Percentiles rank a stretch among this genome's conserved stretches.
These are phyloP conservation scores for Tetanocera ferruginea DNA, from an alignment of 2,888 invertebrate species.

Conservation along the genomic window DNA sequence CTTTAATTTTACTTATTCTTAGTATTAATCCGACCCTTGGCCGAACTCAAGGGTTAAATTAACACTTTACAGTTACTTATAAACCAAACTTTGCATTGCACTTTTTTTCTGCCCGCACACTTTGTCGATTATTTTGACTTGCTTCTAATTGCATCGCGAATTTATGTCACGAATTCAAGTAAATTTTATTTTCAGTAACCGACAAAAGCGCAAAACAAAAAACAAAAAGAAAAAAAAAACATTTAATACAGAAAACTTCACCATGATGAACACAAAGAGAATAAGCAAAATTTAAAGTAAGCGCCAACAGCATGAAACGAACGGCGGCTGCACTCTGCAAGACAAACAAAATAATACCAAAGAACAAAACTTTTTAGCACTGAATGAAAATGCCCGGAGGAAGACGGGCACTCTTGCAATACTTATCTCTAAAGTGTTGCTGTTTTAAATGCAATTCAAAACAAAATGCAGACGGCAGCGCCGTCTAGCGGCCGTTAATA, in stretches of 20 bases:
- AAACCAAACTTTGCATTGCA: too few species aligned
- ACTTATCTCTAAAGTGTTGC: neutral
- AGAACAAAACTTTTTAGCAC: neutral
- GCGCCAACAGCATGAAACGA: neutral
- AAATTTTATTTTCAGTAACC: constrained; percentile 35
- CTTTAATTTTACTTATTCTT: too few species aligned
- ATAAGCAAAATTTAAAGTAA: neutral
- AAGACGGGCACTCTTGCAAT: too few species aligned
- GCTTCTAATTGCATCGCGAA: constrained; percentile 51
- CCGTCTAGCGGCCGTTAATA: too few species aligned
- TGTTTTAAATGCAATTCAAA: neutral
- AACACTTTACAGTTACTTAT: too few species aligned
- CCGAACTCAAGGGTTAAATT: too few species aligned
- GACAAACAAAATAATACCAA: neutral
- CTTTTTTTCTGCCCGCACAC: too few species aligned
- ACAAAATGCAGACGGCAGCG: neutral
- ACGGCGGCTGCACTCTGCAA: neutral
- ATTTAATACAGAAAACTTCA: neutral
- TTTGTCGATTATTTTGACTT: too few species aligned
- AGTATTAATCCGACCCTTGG: too few species aligned
- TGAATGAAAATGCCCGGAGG: too few species aligned
- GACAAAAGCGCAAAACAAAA: neutral
- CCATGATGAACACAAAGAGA: neutral
- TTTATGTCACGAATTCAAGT: constrained; percentile 51
- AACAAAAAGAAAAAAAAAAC: neutral